Conservation (phyloP, 2,113 vertebrate species). For the Hylia prasina region DNA sequence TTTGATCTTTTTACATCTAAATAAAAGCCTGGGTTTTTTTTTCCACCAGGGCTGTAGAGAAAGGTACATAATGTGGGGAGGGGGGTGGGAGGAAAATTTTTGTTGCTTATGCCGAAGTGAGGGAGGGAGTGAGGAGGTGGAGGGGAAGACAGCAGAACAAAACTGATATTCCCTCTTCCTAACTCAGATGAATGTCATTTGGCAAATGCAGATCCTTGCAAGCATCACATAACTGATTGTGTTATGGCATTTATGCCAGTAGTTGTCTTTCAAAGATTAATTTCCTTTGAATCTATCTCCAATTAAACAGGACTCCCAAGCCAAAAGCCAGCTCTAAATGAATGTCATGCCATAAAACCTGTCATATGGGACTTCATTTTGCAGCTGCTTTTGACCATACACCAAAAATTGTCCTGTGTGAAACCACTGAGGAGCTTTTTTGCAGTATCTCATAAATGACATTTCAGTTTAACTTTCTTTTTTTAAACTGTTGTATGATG, state of each 20-base stretch:
- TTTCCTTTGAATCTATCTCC: neutral
- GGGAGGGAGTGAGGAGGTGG: neutral
- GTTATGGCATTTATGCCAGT: neutral
- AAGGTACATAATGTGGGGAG: neutral
- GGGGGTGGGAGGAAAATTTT: neutral
- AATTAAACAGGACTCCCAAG: neutral
- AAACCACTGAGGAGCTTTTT: constrained; percentile 60
- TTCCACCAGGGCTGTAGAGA: neutral
- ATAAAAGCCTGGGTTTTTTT: neutral
- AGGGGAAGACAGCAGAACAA: neutral
- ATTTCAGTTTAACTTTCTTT: constrained; percentile 47
- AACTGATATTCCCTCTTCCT: neutral
- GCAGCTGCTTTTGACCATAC: constrained; percentile 18
- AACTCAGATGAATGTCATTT: neutral
- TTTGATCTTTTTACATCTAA: neutral
- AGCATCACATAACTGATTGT: neutral
- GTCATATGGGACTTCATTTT: neutral
- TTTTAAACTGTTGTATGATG: constrained; percentile 1
- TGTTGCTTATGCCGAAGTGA: neutral
- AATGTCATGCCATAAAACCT: neutral
- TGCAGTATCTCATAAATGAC: constrained; percentile 41
- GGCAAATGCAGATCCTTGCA: neutral
- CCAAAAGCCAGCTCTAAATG: neutral
- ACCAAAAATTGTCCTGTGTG: constrained; percentile 70
- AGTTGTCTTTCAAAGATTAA: neutral